Percentiles rank a stretch among this genome's conserved stretches.
Conservation (phyloP, 35 echinoderm and acorn worm species). For the Strongylocentrotus purpuratus region DNA sequence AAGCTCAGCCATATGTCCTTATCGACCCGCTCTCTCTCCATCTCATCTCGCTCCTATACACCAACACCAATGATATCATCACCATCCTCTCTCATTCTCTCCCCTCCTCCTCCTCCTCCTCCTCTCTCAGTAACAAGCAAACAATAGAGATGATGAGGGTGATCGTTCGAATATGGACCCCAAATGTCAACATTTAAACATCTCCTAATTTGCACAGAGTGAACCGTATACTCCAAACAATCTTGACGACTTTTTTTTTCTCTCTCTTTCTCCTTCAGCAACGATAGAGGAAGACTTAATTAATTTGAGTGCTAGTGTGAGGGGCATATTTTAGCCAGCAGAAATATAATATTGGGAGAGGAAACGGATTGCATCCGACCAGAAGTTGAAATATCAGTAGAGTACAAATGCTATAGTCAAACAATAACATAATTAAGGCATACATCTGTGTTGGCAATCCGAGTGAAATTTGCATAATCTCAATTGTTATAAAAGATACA, state of each 20-base stretch:
- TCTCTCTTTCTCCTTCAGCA: neutral
- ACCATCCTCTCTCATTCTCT: constrained; percentile 17
- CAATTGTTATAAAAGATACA: no score
- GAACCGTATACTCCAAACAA: constrained; percentile 22
- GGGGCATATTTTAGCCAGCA: constrained; percentile 2
- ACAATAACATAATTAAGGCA: neutral
- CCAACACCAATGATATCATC: neutral
- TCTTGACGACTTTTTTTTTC: constrained; percentile 1
- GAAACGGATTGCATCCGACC: neutral
- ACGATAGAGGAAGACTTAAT: constrained; percentile 5
- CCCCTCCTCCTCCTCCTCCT: neutral
- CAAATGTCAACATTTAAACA: constrained; percentile 53
- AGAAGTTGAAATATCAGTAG: neutral
- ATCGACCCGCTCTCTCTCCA: constrained; percentile 35
- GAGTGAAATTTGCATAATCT: neutral
- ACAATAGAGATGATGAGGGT: neutral
- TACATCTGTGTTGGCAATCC: neutral
- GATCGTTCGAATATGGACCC: constrained; percentile 32
- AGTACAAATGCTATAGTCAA: neutral
- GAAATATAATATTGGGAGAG: neutral
- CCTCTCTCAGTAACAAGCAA: constrained; percentile 3
- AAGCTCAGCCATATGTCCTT: constrained; percentile 19
- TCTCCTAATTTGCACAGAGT: constrained; percentile 50
- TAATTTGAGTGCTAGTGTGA: constrained; percentile 43
- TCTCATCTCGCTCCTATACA: neutral